Evolutionary conservation across 2,888 invertebrate genomes (phyloP).

Genomic region (Campoletis raptor): DNA sequence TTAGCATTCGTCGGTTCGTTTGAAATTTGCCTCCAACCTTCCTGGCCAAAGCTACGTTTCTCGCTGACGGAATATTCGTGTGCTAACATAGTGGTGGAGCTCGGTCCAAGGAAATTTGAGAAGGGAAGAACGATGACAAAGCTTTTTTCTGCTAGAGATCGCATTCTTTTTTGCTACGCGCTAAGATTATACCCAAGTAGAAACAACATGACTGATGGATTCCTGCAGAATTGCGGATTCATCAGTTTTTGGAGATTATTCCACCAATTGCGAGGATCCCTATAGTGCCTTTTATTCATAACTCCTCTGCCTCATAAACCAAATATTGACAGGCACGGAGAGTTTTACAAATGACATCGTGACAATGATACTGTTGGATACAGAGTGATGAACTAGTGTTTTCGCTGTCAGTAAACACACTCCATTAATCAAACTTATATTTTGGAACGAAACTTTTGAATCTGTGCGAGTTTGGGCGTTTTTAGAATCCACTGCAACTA

Average conservation of each 20-base stretch:
- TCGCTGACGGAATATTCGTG: constrained; percentile 12
- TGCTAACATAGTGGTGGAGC: background rate
- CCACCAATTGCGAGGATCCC: background rate
- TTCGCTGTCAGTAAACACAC: background rate
- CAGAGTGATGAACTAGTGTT: background rate
- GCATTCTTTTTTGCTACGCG: background rate
- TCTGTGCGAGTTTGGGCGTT: background rate
- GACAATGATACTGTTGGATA: background rate
- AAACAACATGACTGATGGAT: background rate
- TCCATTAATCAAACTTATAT: background rate
- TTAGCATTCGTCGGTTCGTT: constrained; percentile 37
- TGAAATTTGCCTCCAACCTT: constrained; percentile 33
- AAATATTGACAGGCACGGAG: background rate
- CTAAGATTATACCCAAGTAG: background rate
- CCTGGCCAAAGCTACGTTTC: constrained; percentile 31
- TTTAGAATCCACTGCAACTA: background rate
- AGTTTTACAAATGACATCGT: background rate
- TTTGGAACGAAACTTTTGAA: background rate
- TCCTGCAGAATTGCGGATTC: background rate
- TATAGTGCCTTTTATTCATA: background rate
- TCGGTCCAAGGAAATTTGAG: background rate
- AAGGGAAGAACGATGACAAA: constrained; percentile 13
- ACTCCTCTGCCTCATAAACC: background rate
- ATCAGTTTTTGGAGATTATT: background rate
- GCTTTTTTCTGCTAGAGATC: background rate